phyloP scores from a whole-genome alignment of 2,888 invertebrate species.

The Ctenicera cuprea region DNA sequence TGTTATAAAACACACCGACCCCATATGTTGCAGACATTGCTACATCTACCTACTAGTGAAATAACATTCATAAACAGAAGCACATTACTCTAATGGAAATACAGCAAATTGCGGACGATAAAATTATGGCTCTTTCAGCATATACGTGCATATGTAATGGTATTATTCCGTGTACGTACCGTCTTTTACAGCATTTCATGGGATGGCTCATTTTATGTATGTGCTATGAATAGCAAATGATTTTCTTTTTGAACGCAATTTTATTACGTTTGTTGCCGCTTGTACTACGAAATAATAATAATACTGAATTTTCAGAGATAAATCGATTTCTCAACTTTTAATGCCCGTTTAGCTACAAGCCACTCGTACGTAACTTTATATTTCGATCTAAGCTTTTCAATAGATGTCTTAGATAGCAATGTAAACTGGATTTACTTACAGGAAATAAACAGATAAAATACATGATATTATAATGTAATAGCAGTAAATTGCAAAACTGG shows the following conservation, averaged over 20 bases:
- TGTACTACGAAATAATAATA: not conserved
- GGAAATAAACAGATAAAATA: no score
- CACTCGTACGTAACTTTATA: no score
- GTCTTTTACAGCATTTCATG: slow-evolving; percentile 60
- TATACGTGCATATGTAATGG: slow-evolving; percentile 57
- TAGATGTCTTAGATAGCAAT: no score
- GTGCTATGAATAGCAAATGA: slow-evolving; percentile 60
- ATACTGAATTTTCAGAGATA: no score
- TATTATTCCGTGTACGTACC: slow-evolving; percentile 59
- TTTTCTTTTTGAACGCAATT: slow-evolving; percentile 56
- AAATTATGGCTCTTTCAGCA: slow-evolving; percentile 55
- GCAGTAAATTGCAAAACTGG: no score
- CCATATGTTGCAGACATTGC: no score
- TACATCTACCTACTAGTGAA: not conserved
- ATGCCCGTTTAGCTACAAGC: no score
- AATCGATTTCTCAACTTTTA: no score
- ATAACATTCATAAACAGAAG: slow-evolving; percentile 33
- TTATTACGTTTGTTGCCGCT: slow-evolving; percentile 21
- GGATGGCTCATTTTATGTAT: slow-evolving; percentile 60
- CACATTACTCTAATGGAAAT: slow-evolving; percentile 41
- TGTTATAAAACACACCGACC: no score
- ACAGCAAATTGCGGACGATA: slow-evolving; percentile 49
- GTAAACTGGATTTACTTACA: no score
- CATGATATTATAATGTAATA: no score
- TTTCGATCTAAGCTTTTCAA: no score